These are phyloP conservation scores for Galerucella nymphaeae DNA, from an alignment of 2,888 invertebrate species.

Conservation along the genomic window DNA sequence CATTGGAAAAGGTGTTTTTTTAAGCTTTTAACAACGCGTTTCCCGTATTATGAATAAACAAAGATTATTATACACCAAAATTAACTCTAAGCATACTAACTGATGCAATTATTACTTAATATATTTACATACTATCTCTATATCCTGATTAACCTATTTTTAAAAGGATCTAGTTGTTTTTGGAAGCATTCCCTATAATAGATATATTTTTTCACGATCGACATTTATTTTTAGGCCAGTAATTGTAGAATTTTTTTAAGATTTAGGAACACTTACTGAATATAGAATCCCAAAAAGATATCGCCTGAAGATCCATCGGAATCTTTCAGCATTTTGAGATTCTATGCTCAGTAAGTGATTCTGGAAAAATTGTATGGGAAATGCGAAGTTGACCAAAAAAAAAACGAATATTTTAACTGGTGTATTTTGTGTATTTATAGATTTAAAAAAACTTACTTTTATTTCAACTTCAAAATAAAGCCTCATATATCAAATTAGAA, in stretches of 20 bases:
- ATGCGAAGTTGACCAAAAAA: too few relatives aligned
- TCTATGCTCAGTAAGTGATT: too few relatives aligned
- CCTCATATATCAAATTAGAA: too few relatives aligned
- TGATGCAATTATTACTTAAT: slow-evolving; percentile 12
- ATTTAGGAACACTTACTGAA: too few relatives aligned
- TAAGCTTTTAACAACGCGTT: background rate
- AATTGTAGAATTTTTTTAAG: background rate
- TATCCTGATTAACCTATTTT: slow-evolving; percentile 29
- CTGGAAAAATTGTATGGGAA: too few relatives aligned
- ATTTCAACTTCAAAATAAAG: too few relatives aligned
- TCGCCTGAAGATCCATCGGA: too few relatives aligned
- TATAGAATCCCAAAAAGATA: too few relatives aligned
- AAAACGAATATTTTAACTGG: too few relatives aligned
- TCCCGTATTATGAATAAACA: slow-evolving; percentile 7
- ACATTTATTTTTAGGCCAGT: background rate
- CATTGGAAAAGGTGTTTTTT: background rate
- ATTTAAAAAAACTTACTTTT: too few relatives aligned
- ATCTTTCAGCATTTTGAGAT: too few relatives aligned
- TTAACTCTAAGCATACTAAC: slow-evolving; percentile 18
- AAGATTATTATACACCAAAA: slow-evolving; percentile 32
- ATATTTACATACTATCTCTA: slow-evolving; percentile 32
- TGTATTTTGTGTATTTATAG: too few relatives aligned
- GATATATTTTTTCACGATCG: slow-evolving; percentile 3
- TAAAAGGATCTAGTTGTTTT: slow-evolving; percentile 17
- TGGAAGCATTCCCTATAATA: slow-evolving; percentile 34